Evolutionary conservation across 2,797 vertebrate species (phyloP), one percentile per base, ranked within the genome.

Genomic region (Platyrinchus mystaceus): DNA sequence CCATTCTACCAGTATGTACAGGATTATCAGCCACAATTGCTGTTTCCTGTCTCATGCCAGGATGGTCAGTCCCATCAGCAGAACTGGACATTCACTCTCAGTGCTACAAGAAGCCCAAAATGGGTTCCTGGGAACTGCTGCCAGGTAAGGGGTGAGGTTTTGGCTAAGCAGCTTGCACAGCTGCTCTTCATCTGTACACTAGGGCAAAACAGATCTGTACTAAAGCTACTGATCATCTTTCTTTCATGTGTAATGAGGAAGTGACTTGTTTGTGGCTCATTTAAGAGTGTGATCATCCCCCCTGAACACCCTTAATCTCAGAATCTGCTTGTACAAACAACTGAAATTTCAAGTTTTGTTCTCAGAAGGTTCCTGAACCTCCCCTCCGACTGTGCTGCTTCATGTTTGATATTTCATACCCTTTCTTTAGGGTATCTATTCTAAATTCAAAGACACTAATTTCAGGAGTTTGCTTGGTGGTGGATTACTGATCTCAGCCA

Each of bases 401-500:
- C 46, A 12, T 8, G 55, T 5, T 8, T 0, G 0, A 0, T 50
- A 71, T 43, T 67, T 17, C 60, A 41, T 28, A 55, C 24, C 20
- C 47, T 62, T 86, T 86, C 58, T 66, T 84, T n/a, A 46, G 36
- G 19, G 0, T 30, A 62, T 19, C 50, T 39, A 9, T 43, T 55
- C 68, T 68, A 32, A 81, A 84, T 44, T 71, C 66, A 75, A 49
- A 86, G 34, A 50, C 10, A 15, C 18, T 70, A 2, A 12, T 67
- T 68, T 82, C 68, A 92, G 55, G 70, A 82, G 58, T 26, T 90
- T 0, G 0, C 49, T 8, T 67, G 39, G 58, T 79, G 83, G 75
- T 78, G 55, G 36, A 92, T 91, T 86, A 91, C 41, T 84, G 50
- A 84, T 78, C 90, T 69, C 76, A 89, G 84, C 50, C 91, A 62